Percentiles rank a stretch among this genome's conserved stretches.
Evolutionary conservation across 2,113 vertebrate genomes (phyloP).

Genomic region (Ictalurus furcatus): DNA sequence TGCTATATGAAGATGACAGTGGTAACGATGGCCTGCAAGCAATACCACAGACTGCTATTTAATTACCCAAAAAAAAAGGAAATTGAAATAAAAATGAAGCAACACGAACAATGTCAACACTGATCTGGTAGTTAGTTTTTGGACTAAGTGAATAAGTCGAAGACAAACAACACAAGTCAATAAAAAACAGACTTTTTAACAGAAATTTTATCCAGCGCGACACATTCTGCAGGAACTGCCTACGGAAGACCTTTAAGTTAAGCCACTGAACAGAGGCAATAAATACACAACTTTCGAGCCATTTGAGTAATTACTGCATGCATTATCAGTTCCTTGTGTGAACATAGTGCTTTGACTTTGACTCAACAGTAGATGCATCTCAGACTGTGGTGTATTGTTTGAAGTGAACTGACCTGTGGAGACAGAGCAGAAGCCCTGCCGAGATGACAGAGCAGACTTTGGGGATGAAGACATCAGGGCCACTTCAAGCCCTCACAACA

Average conservation of each 20-base stretch:
- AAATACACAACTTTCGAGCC: background rate
- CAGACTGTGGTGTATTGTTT: constrained; percentile 46
- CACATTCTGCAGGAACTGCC: background rate
- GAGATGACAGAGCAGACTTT: constrained; percentile 62
- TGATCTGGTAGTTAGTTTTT: constrained; percentile 8
- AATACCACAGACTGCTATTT: background rate
- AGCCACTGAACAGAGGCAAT: background rate
- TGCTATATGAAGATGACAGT: constrained; percentile 24
- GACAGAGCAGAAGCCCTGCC: constrained; percentile 63
- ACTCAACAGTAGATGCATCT: constrained; percentile 42
- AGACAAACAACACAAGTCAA: background rate
- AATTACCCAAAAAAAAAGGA: constrained; percentile 20
- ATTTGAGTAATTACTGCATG: constrained; percentile 23
- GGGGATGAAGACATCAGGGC: constrained; percentile 58
- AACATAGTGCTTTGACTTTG: background rate
- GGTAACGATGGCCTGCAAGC: constrained; percentile 1
- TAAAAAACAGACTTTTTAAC: background rate
- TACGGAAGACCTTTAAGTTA: background rate
- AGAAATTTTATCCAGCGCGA: background rate
- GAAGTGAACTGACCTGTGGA: constrained; percentile 61
- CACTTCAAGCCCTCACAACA: constrained; percentile 63
- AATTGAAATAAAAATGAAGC: constrained; percentile 10
- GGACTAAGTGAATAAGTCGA: background rate
- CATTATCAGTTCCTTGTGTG: constrained; percentile 21
- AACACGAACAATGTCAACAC: constrained; percentile 7